phyloP scores from a whole-genome alignment of 2,797 vertebrate species.

The Urocyon cinereoargenteus region DNA sequence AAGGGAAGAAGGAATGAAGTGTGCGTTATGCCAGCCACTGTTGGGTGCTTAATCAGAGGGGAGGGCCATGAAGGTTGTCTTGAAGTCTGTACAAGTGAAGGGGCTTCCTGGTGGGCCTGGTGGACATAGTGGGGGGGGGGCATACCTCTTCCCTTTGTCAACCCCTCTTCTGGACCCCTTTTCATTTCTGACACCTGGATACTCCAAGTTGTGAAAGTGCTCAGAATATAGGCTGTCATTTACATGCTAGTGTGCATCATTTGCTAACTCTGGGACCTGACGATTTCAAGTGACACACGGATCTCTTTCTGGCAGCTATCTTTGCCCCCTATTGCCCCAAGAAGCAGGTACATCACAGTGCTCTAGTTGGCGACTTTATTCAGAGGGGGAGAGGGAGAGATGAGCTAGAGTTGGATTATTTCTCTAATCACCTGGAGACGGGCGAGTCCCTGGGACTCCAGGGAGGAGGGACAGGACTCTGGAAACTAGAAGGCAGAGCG shows the following conservation, averaged over 20 bases:
- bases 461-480: not conserved
- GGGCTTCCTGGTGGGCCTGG: not conserved
- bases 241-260: not conserved
- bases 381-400: not conserved
- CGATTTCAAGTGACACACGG: not conserved
- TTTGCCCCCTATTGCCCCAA: not conserved
- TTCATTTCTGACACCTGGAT: not conserved
- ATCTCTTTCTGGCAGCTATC: not conserved
- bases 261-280: not conserved
- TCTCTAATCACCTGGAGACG: not conserved
- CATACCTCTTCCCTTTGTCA: not conserved
- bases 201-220: not conserved
- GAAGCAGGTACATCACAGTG: not conserved
- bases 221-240: not conserved
- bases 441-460: not conserved
- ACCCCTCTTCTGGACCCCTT: not conserved
- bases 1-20: not conserved
- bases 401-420: not conserved
- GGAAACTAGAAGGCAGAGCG: not conserved
- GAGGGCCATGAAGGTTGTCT: not conserved
- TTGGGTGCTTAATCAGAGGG: not conserved
- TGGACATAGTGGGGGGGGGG: not conserved
- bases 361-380: slow-evolving; percentile 68
- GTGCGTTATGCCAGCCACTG: not conserved
- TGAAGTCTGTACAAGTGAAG: not conserved